Evolutionary conservation across 1,140 invertebrate genomes (phyloP).

Genomic region (Zaprionus africanus): DNA sequence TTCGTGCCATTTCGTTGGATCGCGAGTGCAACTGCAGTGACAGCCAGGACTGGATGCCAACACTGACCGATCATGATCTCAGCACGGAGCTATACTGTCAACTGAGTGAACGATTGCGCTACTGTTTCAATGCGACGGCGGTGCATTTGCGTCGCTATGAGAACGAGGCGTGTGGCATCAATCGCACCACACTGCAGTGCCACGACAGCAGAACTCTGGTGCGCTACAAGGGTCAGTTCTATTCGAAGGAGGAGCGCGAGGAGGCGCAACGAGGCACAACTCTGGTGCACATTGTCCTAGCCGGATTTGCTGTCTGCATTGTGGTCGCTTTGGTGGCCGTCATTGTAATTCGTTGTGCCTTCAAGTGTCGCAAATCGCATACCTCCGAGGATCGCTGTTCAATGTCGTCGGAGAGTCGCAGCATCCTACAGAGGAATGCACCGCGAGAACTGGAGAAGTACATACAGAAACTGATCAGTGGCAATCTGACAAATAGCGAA

Average conservation of each 20-base stretch:
- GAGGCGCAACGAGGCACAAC: neutral
- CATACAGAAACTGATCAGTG: conserved; percentile 26
- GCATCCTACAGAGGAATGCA: neutral
- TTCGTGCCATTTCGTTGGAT: conserved; percentile 53
- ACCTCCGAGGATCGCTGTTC: neutral
- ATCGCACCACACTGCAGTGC: conserved; percentile 53
- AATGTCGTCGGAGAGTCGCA: neutral
- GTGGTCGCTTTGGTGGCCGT: neutral
- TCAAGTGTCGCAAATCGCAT: neutral
- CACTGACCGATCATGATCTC: conserved; percentile 61
- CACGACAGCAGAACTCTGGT: conserved; percentile 36
- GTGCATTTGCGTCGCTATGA: conserved; percentile 57
- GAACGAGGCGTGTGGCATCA: conserved; percentile 67
- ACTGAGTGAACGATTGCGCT: conserved; percentile 25
- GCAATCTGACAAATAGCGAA: conserved; percentile 3
- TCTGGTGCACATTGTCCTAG: neutral
- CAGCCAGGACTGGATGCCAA: conserved; percentile 35
- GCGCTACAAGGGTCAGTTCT: conserved; percentile 43
- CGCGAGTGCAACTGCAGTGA: conserved; percentile 60
- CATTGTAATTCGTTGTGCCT: neutral
- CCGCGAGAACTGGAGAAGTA: neutral
- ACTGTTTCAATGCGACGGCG: conserved; percentile 67
- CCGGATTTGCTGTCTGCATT: neutral
- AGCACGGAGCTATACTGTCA: conserved; percentile 70
- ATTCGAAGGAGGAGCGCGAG: conserved; percentile 45